Base-by-base conservation (phyloP, 2,888 invertebrate genomes). In the Julus scandinavius region DNA sequence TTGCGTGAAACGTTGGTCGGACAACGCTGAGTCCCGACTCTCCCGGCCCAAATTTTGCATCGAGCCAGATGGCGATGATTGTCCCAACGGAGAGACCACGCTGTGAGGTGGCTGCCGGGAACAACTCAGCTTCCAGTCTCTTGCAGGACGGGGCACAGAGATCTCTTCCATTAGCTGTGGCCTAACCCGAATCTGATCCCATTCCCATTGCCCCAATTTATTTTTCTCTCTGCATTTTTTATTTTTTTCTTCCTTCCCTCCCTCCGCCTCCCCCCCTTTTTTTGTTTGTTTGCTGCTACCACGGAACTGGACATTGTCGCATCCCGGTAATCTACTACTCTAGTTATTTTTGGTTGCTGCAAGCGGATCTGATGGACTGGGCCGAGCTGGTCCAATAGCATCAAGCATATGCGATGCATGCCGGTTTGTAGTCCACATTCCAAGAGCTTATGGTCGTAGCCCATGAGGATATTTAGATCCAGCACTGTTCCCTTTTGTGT, bases 1-100 rank as follows among this genome's bases (percentile, higher is more conserved):
- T 11, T 90, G 90, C 72, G 91, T 91, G 0, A 89, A 89, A 15
- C 89, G 90, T 29, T 91, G 89, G 86, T 90, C 90, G 90, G 90
- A 86, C 89, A 89, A 88, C 2, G 86, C 58, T 17, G 45, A 72
- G 20, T 41, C 40, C 7, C 6, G 54, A 2, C 58, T 41, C 13
- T 41, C 50, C 29, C 38, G 88, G 9, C 87, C 88, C 17, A 88
- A 87, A 41, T 88, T 88, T 58, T 88, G 87, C 45, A 88, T 88
- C 40, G 88, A 87, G n/a, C 86, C 87, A 0, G 88, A 87, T 17
- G 86, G 86, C 13, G 87, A 88, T 17, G 87, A 87, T 58, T 63
- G 6, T 13, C 13, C 80, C 29, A 49, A 5, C 29, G 85, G 50
- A 5, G 88, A 88, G 45, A 88, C 88, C 49, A 87, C 49, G 1